A percentile compares a stretch with the other conserved stretches of the same genome.
Evolutionary conservation across 2,113 vertebrate genomes (phyloP).

Genomic region (Neolamprologus toae): DNA sequence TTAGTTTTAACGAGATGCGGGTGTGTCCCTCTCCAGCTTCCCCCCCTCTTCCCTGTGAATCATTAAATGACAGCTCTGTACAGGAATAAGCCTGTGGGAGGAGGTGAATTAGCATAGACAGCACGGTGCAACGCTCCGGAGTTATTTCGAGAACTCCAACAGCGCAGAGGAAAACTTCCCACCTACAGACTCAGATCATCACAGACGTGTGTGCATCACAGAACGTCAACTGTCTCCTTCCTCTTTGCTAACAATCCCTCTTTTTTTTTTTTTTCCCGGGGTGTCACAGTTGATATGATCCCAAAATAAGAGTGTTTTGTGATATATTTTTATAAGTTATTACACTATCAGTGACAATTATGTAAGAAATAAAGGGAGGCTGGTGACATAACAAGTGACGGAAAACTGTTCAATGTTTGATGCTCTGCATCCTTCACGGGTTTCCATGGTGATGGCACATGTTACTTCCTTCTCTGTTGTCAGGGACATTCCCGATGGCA

Average conservation of each 20-base stretch:
- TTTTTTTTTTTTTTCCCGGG: rapidly evolving
- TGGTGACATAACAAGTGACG: slow-evolving; percentile 24
- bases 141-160: slow-evolving; percentile 42
- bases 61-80: slow-evolving; percentile 38
- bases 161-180: slow-evolving; percentile 17
- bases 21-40: not conserved
- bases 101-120: slow-evolving; percentile 24
- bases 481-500: slow-evolving; percentile 25
- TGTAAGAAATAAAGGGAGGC: not conserved
- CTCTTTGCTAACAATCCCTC: not conserved
- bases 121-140: not conserved
- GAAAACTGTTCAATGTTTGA: slow-evolving; percentile 13
- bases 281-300: not conserved
- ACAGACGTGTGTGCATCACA: slow-evolving; percentile 5
- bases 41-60: not conserved
- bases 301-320: not conserved
- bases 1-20: not conserved
- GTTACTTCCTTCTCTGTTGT: slow-evolving; percentile 1
- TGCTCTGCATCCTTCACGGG: not conserved
- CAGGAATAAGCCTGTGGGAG: slow-evolving; percentile 19
- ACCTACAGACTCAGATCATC: slow-evolving; percentile 14
- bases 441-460: slow-evolving; percentile 23
- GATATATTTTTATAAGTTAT: not conserved
- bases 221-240: not conserved
- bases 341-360: not conserved